phyloP scores from a whole-genome alignment of 2,888 invertebrate genomes.

The Drosophila multiciliata region DNA sequence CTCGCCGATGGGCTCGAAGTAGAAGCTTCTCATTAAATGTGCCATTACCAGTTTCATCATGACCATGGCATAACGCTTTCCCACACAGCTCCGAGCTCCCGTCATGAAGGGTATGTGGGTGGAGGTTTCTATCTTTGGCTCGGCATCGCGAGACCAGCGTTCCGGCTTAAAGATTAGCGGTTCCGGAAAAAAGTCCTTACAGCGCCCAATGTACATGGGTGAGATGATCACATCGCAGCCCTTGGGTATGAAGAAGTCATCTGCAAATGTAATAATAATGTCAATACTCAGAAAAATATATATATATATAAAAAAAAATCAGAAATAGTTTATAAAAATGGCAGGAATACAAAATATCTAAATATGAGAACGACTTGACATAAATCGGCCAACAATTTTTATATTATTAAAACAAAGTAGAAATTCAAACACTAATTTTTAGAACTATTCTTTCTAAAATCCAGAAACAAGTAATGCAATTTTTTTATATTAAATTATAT shows the following conservation, averaged over 20 bases:
- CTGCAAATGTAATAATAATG: constrained; percentile 18
- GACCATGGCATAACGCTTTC: constrained; percentile 70
- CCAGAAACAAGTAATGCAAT: not conserved
- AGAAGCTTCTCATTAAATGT: constrained; percentile 57
- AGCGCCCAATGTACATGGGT: constrained; percentile 68
- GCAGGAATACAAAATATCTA: no score
- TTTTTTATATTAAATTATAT: not conserved
- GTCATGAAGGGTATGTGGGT: constrained; percentile 69
- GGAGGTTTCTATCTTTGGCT: constrained; percentile 59
- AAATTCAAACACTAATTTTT: not conserved
- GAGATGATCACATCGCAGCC: constrained; percentile 65
- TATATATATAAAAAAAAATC: no score
- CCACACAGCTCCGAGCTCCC: constrained; percentile 61
- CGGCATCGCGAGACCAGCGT: constrained; percentile 65
- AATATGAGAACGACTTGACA: no score
- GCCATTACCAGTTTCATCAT: constrained; percentile 66
- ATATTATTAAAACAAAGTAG: not conserved
- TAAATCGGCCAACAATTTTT: not conserved
- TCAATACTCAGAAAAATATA: not conserved
- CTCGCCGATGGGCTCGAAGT: constrained; percentile 57
- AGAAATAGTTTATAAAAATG: no score
- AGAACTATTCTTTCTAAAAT: not conserved
- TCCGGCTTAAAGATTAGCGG: constrained; percentile 57
- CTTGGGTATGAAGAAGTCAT: constrained; percentile 65
- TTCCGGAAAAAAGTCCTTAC: constrained; percentile 66